These are phyloP conservation scores for Amphipoea lucens DNA, from an alignment of 2,888 invertebrate species.

Conservation along the genomic window DNA sequence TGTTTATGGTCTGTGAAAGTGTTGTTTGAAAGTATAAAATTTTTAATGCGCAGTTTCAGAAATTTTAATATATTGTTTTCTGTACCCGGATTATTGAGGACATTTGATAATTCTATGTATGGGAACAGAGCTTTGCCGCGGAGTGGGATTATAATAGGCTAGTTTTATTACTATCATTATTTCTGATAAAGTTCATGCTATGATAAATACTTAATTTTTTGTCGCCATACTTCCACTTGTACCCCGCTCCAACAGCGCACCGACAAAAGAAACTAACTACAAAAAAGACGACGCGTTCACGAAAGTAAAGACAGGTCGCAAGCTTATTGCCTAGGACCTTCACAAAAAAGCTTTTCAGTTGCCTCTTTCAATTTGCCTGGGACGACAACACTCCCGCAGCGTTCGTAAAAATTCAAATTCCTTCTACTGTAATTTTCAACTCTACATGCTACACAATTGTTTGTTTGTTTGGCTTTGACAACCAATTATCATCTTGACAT, in stretches of 20 bases:
- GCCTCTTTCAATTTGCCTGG: constrained; percentile 31
- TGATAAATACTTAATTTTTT: background rate
- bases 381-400: constrained; percentile 20
- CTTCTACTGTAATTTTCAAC: constrained; percentile 44
- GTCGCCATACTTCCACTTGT: background rate
- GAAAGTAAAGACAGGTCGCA: background rate
- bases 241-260: background rate
- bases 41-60: too few species aligned
- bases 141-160: background rate
- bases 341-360: constrained; percentile 23
- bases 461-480: constrained; percentile 72
- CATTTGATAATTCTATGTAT: too few species aligned
- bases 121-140: too few species aligned
- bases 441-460: constrained; percentile 51
- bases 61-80: too few species aligned
- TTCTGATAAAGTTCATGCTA: too few species aligned
- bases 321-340: constrained; percentile 13
- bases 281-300: constrained; percentile 9
- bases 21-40: background rate
- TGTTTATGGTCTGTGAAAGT: background rate
- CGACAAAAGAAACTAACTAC: background rate
- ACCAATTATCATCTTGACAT: constrained; percentile 73
- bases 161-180: background rate
- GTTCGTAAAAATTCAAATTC: constrained; percentile 54
- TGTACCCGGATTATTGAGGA: too few species aligned